Evolutionary conservation across 64 coral and sea anemone species (phyloP).

Genomic region (Exaiptasia diaphana): DNA sequence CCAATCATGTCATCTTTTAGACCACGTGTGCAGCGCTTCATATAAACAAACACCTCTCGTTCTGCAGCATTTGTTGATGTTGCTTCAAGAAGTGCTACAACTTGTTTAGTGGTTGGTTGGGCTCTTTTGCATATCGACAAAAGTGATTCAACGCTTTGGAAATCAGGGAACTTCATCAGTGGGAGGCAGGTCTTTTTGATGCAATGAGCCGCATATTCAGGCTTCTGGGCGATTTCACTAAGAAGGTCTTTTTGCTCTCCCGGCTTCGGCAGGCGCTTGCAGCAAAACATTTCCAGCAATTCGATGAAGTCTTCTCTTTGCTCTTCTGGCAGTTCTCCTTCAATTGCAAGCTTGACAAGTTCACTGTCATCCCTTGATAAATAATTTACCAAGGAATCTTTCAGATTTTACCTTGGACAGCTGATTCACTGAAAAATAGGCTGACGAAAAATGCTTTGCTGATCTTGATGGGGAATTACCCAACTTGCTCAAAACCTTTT

Average conservation of each 20-base stretch:
- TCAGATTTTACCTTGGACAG: background rate
- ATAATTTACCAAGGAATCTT: constrained; percentile 26
- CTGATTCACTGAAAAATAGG: constrained; percentile 13
- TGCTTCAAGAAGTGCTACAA: background rate
- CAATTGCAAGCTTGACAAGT: constrained; percentile 26
- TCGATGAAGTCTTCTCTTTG: constrained; percentile 45
- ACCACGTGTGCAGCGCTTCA: no score
- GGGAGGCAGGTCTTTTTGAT: background rate
- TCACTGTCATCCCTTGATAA: constrained; percentile 47
- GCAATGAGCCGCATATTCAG: background rate
- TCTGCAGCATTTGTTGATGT: background rate
- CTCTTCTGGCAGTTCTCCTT: constrained; percentile 3
- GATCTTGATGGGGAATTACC: constrained; percentile 44
- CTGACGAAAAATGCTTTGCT: constrained; percentile 26
- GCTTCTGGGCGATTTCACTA: constrained; percentile 17
- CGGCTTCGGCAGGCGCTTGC: constrained; percentile 3
- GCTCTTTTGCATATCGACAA: background rate
- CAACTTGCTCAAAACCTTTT: constrained; percentile 23
- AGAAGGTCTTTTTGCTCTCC: constrained; percentile 32
- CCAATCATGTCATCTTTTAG: background rate
- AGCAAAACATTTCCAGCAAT: constrained; percentile 19
- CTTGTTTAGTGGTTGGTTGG: background rate
- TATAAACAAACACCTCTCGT: constrained; percentile 11
- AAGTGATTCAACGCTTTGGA: background rate
- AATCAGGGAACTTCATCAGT: background rate